Base-by-base conservation (phyloP, 2,113 vertebrate genomes). In the Callithrix jacchus region DNA sequence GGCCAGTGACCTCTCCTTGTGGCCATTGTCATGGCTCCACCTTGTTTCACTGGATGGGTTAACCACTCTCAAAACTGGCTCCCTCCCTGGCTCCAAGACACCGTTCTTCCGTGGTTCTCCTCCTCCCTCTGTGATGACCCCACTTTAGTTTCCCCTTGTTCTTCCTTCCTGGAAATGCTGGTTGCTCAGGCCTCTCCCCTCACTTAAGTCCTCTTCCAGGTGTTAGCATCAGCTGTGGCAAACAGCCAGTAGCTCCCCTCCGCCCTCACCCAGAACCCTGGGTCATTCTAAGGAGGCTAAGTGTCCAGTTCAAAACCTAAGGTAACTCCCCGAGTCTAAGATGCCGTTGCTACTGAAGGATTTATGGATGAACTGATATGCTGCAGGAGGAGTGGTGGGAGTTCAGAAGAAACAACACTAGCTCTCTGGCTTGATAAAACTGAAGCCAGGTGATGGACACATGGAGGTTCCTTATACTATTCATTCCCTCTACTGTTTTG, bases 161-260 rank as follows among this genome's bases (percentile, higher is more conserved):
- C 49, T 27, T 49, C 27, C 80, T 37, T 87, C 81, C 70, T 23
- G 16, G 37, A 35, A 11, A 58, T 8, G 25, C 18, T 17, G 42
- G 47, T 20, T 54, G 71, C 42, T 68, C 42, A 73, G 64, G 37
- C 42, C 35, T 79, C 17, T 37, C 42, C 13, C 49, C 30, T 10
- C 30, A 1, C 12, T 2, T 13, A 40, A 8, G 37, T 42, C 37
- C 17, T 32, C 52, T 42, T 68, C 30, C 20, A 1, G 58, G 68
- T 3, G n/a, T 45, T 25, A 27, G 56, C 52, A 3, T 40, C 0
- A 0, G 40, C 87, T 16, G 5, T 30, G 56, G 47, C 45, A 8
- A 89, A 58, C 23, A 66, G 58, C 25, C 79, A 42, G 47, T 5
- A 13, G 21, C 9, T 42, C 6, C 40, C 13, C 25, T 77, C n/a